Conservation (phyloP, 1,140 invertebrate genomes). For the Drosophila pallidifrons region DNA sequence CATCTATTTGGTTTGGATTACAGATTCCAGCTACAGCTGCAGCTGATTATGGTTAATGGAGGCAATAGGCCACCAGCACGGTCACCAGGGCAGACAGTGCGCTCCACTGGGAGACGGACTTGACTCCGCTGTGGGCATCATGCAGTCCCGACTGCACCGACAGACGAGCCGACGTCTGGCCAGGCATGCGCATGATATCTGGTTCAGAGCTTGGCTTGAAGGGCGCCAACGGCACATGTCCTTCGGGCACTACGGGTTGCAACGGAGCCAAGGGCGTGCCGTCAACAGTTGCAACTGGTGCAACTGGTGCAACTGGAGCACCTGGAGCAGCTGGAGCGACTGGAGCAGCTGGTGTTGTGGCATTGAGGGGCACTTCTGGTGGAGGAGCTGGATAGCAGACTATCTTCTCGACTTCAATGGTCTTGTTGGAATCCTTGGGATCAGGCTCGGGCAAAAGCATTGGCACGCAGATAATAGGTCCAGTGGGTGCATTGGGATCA, state of each 20-base stretch:
- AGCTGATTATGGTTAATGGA: constrained; percentile 50
- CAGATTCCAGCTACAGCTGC: not conserved
- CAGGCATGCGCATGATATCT: constrained; percentile 83
- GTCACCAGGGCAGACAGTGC: constrained; percentile 55
- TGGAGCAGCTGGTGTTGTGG: constrained; percentile 30
- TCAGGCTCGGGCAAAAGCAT: constrained; percentile 73
- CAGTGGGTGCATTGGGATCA: constrained; percentile 64
- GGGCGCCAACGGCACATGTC: constrained; percentile 84
- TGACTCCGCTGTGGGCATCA: constrained; percentile 55
- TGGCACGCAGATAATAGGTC: constrained; percentile 75
- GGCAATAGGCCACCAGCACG: constrained; percentile 61
- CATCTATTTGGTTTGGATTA: constrained; percentile 22
- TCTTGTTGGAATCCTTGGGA: constrained; percentile 75
- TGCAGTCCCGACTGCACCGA: constrained; percentile 62
- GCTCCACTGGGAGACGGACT: constrained; percentile 35
- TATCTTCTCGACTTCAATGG: constrained; percentile 77
- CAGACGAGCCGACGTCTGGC: constrained; percentile 62
- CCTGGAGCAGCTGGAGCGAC: not conserved
- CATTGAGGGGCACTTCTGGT: constrained; percentile 64
- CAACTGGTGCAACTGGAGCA: not conserved
- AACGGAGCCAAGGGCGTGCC: constrained; percentile 73
- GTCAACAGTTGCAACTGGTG: not conserved
- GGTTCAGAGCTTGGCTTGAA: constrained; percentile 81
- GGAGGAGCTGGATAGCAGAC: constrained; percentile 81
- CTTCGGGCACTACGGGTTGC: constrained; percentile 79